Evolutionary conservation across 1,140 invertebrate genomes (phyloP), one percentile per base, ranked within the genome.

Genomic region (Mercenaria mercenaria): DNA sequence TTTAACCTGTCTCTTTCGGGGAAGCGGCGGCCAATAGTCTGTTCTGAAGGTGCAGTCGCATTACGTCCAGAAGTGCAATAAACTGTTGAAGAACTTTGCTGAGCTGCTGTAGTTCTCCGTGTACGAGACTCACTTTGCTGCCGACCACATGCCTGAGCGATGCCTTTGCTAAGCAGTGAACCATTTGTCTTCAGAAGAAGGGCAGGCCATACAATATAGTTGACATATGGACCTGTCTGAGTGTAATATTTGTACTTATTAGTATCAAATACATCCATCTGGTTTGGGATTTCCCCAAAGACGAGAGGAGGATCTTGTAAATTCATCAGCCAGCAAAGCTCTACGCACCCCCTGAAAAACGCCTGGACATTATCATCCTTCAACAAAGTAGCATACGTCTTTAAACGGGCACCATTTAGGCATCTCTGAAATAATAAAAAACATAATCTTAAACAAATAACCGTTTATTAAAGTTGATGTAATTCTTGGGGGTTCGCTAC

Each of bases 261-360:
- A 34, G 11, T 39, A 26, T 72, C 37, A 41, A 72, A 72, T 6
- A 0, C 34, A 1, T 29, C 34, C 13, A 1, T n/a, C 8, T 20
- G 1, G 18, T 2, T 20, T 41, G 67, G 67, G 37, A 23, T 29
- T 23, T 37, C 34, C 2, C 67, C 67, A 72, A 72, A 72, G 10
- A 29, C 74, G n/a, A 79, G n/a, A 47, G 74, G 74, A n/a, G 74
- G 74, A 79, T 79, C 74, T 41, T 79, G 74, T 15, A 29, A 26
- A 32, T 15, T 26, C 74, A 79, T 79, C 41, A 79, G 26, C 74
- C 74, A 79, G 29, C 74, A 79, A 11, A 79, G 74, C n/a, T 79
- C 47, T 13, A 56, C 43, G 23, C 74, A 79, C 20, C 26, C 50
- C n/a, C n/a, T 79, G 1, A 79, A 8, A 39, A 79, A 79, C 3